Evolutionary conservation across 1,140 invertebrate genomes (phyloP).

Genomic region (Cepaea nemoralis): DNA sequence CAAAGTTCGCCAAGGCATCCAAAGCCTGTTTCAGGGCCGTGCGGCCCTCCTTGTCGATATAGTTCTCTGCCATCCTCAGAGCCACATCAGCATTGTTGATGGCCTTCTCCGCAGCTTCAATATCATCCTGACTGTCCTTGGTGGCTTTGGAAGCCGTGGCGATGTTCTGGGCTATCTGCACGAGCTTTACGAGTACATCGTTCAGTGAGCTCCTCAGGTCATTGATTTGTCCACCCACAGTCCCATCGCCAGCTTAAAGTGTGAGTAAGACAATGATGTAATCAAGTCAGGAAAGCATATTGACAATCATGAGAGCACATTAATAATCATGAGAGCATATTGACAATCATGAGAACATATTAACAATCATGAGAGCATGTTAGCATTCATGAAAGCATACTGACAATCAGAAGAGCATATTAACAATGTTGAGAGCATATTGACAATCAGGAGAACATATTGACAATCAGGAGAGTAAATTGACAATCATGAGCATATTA

Average conservation of each 20-base stretch:
- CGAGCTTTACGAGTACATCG: conserved; percentile 58
- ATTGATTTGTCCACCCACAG: conserved; percentile 57
- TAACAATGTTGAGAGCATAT: too few relatives aligned
- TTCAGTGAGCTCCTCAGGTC: conserved; percentile 53
- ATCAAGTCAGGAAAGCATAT: too few relatives aligned
- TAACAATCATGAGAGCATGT: too few relatives aligned
- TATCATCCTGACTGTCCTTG: conserved; percentile 74
- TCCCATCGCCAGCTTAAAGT: conserved; percentile 62
- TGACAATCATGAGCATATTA: too few relatives aligned
- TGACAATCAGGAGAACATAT: too few relatives aligned
- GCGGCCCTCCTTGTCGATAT: conserved; percentile 84
- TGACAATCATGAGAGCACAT: too few relatives aligned
- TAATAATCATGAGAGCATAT: too few relatives aligned
- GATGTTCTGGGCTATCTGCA: conserved; percentile 57
- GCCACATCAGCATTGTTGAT: conserved; percentile 81
- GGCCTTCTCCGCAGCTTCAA: conserved; percentile 80
- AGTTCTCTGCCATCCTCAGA: conserved; percentile 76
- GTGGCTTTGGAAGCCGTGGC: conserved; percentile 46
- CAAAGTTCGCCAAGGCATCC: conserved; percentile 86
- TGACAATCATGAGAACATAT: too few relatives aligned
- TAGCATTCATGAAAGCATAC: too few relatives aligned
- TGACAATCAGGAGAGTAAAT: too few relatives aligned
- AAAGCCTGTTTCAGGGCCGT: conserved; percentile 84
- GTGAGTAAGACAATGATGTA: too few relatives aligned
- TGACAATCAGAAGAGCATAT: too few relatives aligned